Evolutionary conservation across 1,140 invertebrate genomes (phyloP).

Genomic region (Drosophila kohkoa): DNA sequence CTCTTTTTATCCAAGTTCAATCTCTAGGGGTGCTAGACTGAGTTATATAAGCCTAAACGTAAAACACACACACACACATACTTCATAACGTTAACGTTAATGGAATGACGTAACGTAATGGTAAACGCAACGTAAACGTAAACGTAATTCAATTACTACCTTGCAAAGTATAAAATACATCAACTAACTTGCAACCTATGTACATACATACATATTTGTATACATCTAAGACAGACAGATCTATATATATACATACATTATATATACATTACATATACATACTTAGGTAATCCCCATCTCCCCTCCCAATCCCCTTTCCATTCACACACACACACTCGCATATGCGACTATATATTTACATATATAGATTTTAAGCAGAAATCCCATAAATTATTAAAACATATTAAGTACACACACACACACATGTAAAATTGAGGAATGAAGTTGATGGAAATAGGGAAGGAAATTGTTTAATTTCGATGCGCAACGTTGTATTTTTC

Average conservation of each 20-base stretch:
- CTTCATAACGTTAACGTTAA: not conserved
- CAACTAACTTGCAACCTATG: constrained; percentile 51
- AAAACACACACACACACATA: constrained; percentile 10
- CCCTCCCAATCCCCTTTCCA: not conserved
- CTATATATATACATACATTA: constrained; percentile 25
- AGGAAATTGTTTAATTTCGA: constrained; percentile 21
- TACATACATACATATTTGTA: constrained; percentile 41
- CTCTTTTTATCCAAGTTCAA: constrained; percentile 69
- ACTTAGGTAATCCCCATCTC: constrained; percentile 13
- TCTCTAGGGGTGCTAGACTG: constrained; percentile 80
- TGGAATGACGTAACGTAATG: constrained; percentile 8
- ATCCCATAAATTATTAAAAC: constrained; percentile 40
- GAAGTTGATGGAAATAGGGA: not conserved
- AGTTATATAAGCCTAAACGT: constrained; percentile 59
- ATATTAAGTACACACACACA: constrained; percentile 33
- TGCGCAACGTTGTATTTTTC: constrained; percentile 52
- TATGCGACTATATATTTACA: constrained; percentile 50
- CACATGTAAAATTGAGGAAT: constrained; percentile 11
- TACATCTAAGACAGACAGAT: constrained; percentile 22
- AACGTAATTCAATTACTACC: constrained; percentile 78
- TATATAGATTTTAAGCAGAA: constrained; percentile 63
- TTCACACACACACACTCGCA: constrained; percentile 7
- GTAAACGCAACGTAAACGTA: constrained; percentile 52
- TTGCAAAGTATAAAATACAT: constrained; percentile 76
- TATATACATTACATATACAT: constrained; percentile 22